Base-by-base conservation (phyloP, 2,888 invertebrate species). In the Hylaea fasciaria region DNA sequence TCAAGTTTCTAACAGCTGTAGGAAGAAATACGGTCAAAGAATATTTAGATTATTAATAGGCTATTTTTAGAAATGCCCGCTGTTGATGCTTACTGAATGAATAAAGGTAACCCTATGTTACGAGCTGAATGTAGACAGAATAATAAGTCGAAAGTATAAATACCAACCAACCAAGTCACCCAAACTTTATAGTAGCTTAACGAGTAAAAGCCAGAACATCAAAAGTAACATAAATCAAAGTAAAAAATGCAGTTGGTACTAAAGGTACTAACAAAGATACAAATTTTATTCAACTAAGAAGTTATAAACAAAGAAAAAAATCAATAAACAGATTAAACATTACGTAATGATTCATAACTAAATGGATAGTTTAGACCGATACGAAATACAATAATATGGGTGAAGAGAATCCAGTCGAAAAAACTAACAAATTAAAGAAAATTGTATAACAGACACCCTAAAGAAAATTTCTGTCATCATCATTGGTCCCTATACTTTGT, bases 41-140 rank as follows among this genome's bases (percentile, higher is more conserved):
- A 51, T 55, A 60, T 55, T 51, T 28, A 46, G n/a, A n/a, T n/a
- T n/a, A n/a, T n/a, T n/a, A n/a, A n/a, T n/a, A 51, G 13, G 41
- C 28, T 22, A 43, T 41, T 49, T 32, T n/a, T 45, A 55, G 50
- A 52, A 61, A 43, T 13, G 28, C 9, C 17, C 29, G 13, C 41
- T 37, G 14, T 40, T 35, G 41, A 32, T 46, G 55, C 43, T 29
- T 35, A 14, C 35, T 43, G 51, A 56, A 61, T 56, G 9, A 46
- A 61, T 47, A 61, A 51, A 37, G 46, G 40, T 52, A 49, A 59
- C 40, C 49, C 45, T 40, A 45, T 50, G 59, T 50, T 53, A 49
- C 44, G 44, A 49, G 14, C 46, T 13, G 4, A 11, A 9, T 45
- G 48, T 43, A 14, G 32, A 52, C 16, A 44, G 48, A 59, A 59